Percentiles rank a stretch among this genome's conserved stretches.
These are phyloP conservation scores for zebrafish (Danio rerio) DNA, from an alignment of 2,113 vertebrate genomes.

Conservation along the genomic window GRCz12tu NC_133186.1:47939001-47939500, in stretches of 20 bases:
- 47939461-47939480: too few species aligned
- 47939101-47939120: constrained; percentile 63
- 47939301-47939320: constrained; percentile 68
- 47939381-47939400: not conserved
- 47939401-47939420: not conserved
- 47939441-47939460: too few species aligned
- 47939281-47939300: constrained; percentile 80
- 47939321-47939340: constrained; percentile 21
- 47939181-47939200: constrained; percentile 72
- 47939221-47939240: constrained; percentile 73
- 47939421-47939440: not conserved
- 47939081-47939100: constrained; percentile 63
- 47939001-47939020: constrained; percentile 69
- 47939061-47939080: constrained; percentile 58
- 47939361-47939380: too few species aligned
- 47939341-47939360: too few species aligned
- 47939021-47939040: constrained; percentile 80
- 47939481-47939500: too few species aligned
- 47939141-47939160: constrained; percentile 73
- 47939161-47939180: constrained; percentile 79
- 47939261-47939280: constrained; percentile 81
- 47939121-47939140: constrained; percentile 51
- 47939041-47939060: constrained; percentile 63
- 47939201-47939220: constrained; percentile 65
- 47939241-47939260: constrained; percentile 80